Evolutionary conservation across 2,888 invertebrate species (phyloP).

Genomic region (Tenthredo amoena): DNA sequence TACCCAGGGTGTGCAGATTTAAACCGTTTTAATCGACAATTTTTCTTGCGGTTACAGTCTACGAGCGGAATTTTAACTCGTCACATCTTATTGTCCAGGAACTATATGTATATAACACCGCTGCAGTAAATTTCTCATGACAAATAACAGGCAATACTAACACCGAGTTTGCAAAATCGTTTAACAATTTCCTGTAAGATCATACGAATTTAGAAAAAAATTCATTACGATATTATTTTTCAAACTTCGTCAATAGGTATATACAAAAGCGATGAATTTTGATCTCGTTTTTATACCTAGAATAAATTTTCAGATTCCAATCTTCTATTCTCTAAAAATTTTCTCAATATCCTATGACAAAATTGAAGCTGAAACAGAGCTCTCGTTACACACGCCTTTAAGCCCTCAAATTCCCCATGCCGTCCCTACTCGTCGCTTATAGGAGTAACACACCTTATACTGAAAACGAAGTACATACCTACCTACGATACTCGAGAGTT

Average conservation of each 20-base stretch:
- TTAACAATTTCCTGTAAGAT: not conserved
- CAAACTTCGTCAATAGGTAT: too few relatives aligned
- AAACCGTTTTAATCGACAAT: not conserved
- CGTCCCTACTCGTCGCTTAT: not conserved
- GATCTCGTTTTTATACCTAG: too few relatives aligned
- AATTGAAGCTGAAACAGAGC: too few relatives aligned
- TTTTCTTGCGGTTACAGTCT: not conserved
- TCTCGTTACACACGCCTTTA: not conserved
- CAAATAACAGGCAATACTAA: not conserved
- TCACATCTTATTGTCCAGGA: not conserved
- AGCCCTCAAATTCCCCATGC: not conserved
- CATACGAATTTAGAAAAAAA: too few relatives aligned
- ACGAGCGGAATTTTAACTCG: not conserved
- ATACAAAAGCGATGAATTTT: too few relatives aligned
- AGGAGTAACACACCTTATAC: not conserved
- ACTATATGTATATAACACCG: not conserved
- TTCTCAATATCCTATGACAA: too few relatives aligned
- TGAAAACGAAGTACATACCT: not conserved
- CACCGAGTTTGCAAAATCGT: not conserved
- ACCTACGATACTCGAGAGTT: conserved; percentile 59
- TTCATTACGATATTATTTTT: too few relatives aligned
- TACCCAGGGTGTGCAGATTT: not conserved
- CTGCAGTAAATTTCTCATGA: not conserved
- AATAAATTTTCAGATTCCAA: too few relatives aligned
- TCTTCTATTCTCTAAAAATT: too few relatives aligned